Evolutionary conservation across 2,888 invertebrate genomes (phyloP).

Genomic region (Adelognathus sp.): DNA sequence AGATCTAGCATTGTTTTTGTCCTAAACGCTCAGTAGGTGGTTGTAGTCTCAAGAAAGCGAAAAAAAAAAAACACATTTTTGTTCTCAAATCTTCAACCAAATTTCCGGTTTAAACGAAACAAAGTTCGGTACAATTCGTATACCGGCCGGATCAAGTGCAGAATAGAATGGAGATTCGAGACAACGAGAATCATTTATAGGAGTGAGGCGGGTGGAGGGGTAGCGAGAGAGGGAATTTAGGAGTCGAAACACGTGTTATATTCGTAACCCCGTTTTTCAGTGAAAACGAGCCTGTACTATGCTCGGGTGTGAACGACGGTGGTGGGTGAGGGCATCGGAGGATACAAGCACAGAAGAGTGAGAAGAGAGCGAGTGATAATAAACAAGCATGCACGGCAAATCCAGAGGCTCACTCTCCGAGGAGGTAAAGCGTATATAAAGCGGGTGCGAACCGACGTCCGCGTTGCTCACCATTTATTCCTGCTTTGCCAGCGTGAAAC

Average conservation of each 20-base stretch:
- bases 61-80: no score
- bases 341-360: slow-evolving; percentile 9
- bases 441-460: not conserved
- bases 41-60: no score
- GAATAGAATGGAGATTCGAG: not conserved
- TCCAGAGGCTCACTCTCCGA: not conserved
- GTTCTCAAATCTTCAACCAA: no score
- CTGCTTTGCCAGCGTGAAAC: slow-evolving; percentile 77
- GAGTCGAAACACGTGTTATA: slow-evolving; percentile 53
- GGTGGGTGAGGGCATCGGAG: not conserved
- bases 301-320: not conserved
- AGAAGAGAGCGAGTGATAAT: slow-evolving; percentile 7
- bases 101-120: no score
- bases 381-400: slow-evolving; percentile 27
- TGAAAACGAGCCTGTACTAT: not conserved
- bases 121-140: not conserved
- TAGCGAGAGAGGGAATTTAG: not conserved
- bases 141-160: not conserved
- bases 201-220: slow-evolving; percentile 14
- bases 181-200: slow-evolving; percentile 3
- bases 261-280: slow-evolving; percentile 61
- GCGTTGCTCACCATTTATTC: slow-evolving; percentile 79
- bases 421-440: slow-evolving; percentile 10
- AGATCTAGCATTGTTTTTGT: no score
- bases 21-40: no score